phyloP scores from a whole-genome alignment of 53 echinoderm and acorn worm species.

The Astropecten irregularis region DNA sequence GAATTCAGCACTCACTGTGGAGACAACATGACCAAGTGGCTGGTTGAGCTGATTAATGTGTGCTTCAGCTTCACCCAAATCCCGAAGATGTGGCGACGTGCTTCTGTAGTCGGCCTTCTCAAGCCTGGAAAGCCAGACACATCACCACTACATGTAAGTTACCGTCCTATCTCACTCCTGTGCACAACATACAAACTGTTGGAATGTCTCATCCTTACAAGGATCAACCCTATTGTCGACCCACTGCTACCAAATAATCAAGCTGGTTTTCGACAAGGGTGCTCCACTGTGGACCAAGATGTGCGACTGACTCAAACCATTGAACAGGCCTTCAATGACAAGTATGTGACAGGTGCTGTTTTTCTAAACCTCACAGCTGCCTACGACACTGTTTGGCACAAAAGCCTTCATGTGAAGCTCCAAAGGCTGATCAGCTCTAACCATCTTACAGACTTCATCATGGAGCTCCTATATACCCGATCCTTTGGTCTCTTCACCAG shows the following conservation, averaged over 20 bases:
- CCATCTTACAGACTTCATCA: not conserved
- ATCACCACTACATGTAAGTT: not conserved
- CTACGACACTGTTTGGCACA: not conserved
- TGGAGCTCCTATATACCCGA: not conserved
- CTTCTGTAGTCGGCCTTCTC: not conserved
- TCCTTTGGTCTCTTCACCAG: constrained; percentile 16
- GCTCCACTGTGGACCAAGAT: not conserved
- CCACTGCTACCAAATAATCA: not conserved
- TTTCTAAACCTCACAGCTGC: not conserved
- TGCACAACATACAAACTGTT: constrained; percentile 4
- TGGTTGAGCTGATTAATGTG: constrained; percentile 16
- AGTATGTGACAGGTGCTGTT: not conserved
- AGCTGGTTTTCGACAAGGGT: not conserved
- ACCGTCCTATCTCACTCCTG: constrained; percentile 21
- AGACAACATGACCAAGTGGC: not conserved
- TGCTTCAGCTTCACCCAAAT: constrained; percentile 26
- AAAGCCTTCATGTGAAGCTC: too few relatives aligned
- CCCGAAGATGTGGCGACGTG: not conserved
- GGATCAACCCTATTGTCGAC: not conserved
- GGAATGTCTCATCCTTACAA: not conserved
- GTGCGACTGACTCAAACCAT: not conserved
- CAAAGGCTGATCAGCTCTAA: not conserved
- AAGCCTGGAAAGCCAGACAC: not conserved
- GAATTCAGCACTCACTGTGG: constrained; percentile 19
- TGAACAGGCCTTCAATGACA: not conserved